Evolutionary conservation across 1,140 invertebrate genomes (phyloP), one percentile per base, ranked within the genome.

Genomic region (Planococcus citri): DNA sequence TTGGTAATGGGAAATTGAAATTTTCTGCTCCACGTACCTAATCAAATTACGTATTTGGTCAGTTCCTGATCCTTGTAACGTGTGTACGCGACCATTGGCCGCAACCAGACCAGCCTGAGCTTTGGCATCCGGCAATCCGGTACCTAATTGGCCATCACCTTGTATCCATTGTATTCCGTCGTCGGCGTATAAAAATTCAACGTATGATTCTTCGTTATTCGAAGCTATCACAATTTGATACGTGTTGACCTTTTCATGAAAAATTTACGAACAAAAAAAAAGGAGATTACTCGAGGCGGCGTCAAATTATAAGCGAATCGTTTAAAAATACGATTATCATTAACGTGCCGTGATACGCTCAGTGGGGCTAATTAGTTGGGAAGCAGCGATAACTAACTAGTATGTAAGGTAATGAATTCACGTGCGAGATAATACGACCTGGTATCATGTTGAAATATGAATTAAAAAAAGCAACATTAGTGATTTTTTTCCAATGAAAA

Each of bases 31-130:
- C 29, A 33, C 4, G 51, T 83, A 87, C 91, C 83, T 85, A 78
- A 90, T 86, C 73, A 90, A 79, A 76, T 86, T 84, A 72, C 80
- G 79, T 72, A 94, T 88, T 78, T 92, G 89, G 78, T 93, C 90
- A 20, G 89, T 91, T 37, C 93, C 94, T 21, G 94, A 96, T 27
- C 89, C 89, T 70, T 87, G 86, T 0, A 97, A 78, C 4, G 83
- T 82, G 74, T 85, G 85, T 25, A 86, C 79, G 73, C 85, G 83
- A 51, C 89, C 88, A 76, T 94, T 89, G 51, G 86, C 86, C 20
- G 88, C 85, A 71, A 95, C 87, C 73, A 97, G 89, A n/a, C 92
- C 94, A 69, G 88, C 92, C 79, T 97, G 94, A 17, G 91, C 94
- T 72, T 90, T 87, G 0, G 92, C 91, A 76, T 97, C 92, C 1